Conservation (phyloP, 2,888 invertebrate species). For the Acanthopleura granulata region DNA sequence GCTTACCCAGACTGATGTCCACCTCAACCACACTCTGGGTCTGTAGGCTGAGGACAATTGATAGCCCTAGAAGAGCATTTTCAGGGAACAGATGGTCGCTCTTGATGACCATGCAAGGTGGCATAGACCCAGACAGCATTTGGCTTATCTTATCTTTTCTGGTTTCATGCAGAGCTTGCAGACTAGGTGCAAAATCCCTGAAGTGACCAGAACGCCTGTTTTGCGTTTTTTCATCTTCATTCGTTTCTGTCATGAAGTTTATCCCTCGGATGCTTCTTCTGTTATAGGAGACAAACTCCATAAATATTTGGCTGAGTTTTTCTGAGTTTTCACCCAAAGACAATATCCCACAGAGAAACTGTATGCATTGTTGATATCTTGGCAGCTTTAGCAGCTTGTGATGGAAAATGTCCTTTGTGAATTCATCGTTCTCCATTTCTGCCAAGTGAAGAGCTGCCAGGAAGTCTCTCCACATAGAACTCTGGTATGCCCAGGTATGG, state of each 20-base stretch:
- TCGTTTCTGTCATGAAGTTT: slow-evolving; percentile 11
- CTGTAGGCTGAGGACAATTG: slow-evolving; percentile 30
- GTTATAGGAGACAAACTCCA: slow-evolving; percentile 44
- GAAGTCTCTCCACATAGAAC: slow-evolving; percentile 48
- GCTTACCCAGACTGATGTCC: slow-evolving; percentile 53
- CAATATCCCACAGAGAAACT: slow-evolving; percentile 53
- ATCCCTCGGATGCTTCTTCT: slow-evolving; percentile 23
- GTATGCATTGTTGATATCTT: slow-evolving; percentile 28
- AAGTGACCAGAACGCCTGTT: slow-evolving; percentile 29
- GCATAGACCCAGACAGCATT: slow-evolving; percentile 44
- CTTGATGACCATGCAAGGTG: slow-evolving; percentile 33
- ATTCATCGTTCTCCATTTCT: slow-evolving; percentile 40
- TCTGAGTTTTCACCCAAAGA: slow-evolving; percentile 41
- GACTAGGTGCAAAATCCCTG: slow-evolving; percentile 44
- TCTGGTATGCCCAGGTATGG: slow-evolving; percentile 36
- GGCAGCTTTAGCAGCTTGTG: slow-evolving; percentile 22
- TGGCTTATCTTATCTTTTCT: slow-evolving; percentile 40
- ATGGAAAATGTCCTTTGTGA: slow-evolving; percentile 36
- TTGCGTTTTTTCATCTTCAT: background rate
- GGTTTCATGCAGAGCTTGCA: slow-evolving; percentile 52
- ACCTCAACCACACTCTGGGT: slow-evolving; percentile 43
- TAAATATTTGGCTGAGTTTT: slow-evolving; percentile 37
- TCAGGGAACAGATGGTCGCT: slow-evolving; percentile 41
- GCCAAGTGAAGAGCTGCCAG: slow-evolving; percentile 53
- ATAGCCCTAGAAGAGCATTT: slow-evolving; percentile 42